Conservation (phyloP, 2,888 invertebrate species). For the Diogma glabrata region DNA sequence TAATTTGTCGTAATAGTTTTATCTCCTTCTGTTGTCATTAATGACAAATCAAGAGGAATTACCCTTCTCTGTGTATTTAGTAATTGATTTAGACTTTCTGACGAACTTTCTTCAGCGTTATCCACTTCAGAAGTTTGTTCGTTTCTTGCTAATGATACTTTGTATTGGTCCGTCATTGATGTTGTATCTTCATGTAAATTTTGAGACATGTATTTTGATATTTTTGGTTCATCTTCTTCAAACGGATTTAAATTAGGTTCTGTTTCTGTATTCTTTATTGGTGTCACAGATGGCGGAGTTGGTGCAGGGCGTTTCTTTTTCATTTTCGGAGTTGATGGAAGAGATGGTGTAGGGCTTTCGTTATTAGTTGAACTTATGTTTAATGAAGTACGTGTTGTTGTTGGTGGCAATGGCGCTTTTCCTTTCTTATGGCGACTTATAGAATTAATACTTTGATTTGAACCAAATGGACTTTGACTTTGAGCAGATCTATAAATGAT, state of each 20-base stretch:
- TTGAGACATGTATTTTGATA: too few species aligned
- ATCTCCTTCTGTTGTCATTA: slow-evolving; percentile 17
- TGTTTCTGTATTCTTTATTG: background rate
- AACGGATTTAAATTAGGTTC: background rate
- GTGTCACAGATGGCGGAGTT: slow-evolving; percentile 39
- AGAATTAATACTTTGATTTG: slow-evolving; percentile 2
- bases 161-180: background rate
- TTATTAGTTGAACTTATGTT: background rate
- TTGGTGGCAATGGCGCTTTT: slow-evolving; percentile 26
- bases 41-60: slow-evolving; percentile 26
- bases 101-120: background rate
- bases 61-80: slow-evolving; percentile 21
- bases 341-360: background rate
- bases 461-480: slow-evolving; percentile 5
- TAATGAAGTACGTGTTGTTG: slow-evolving; percentile 10
- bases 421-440: slow-evolving; percentile 22
- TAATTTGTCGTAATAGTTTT: background rate
- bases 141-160: background rate
- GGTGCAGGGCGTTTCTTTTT: slow-evolving; percentile 57
- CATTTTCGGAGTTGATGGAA: slow-evolving; percentile 33
- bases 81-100: too few species aligned
- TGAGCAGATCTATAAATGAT: background rate
- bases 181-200: background rate
- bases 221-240: background rate
- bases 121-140: background rate